phyloP scores from a whole-genome alignment of 2,113 vertebrate genomes.

The Nycticebus coucang region DNA sequence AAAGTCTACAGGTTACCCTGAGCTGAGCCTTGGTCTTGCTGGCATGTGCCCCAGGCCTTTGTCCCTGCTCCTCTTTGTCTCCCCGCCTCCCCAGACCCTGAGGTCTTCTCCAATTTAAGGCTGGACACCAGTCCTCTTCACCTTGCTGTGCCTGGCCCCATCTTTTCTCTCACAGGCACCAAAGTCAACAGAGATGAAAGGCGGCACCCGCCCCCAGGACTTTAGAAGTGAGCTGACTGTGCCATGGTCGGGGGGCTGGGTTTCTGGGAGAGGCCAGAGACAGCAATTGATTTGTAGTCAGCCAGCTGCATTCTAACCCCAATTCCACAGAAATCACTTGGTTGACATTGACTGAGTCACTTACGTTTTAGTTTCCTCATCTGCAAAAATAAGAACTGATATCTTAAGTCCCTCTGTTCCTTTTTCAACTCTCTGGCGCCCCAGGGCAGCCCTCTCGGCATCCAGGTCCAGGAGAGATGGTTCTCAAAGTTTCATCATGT shows the following conservation, averaged over 20 bases:
- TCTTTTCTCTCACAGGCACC: background rate
- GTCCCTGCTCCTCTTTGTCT: background rate
- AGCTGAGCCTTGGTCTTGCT: background rate
- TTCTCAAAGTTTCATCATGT: background rate
- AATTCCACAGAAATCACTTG: background rate
- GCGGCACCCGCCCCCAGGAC: background rate
- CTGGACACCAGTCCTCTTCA: background rate
- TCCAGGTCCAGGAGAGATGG: background rate
- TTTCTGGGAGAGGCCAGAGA: background rate
- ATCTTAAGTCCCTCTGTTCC: background rate
- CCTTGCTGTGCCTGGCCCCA: background rate
- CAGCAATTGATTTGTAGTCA: too few relatives aligned
- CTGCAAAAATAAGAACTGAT: background rate
- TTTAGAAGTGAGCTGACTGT: background rate
- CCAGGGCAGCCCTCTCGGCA: background rate
- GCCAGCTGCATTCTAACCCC: background rate
- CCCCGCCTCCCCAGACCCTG: background rate
- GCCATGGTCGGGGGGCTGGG: background rate
- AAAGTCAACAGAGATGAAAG: background rate
- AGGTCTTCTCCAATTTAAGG: background rate
- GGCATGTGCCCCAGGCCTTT: background rate
- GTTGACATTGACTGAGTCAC: background rate
- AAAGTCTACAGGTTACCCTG: background rate
- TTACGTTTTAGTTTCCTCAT: background rate
- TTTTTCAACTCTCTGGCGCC: background rate